Percentiles rank a stretch among this genome's conserved stretches.
phyloP scores from a whole-genome alignment of 2,888 invertebrate species.

The Callinectes sapidus region DNA sequence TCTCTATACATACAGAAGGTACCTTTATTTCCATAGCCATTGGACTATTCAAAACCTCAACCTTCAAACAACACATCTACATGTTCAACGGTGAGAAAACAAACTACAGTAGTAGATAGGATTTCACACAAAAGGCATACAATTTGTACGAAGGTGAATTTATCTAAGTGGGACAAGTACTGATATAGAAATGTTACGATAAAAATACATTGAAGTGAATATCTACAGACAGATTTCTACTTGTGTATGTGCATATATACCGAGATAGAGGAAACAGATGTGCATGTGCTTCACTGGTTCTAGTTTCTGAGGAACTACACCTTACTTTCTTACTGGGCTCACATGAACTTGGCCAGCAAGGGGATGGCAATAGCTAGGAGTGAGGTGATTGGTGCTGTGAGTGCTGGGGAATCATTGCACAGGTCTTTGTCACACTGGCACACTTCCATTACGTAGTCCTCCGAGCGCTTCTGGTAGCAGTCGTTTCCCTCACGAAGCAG shows the following conservation, averaged over 20 bases:
- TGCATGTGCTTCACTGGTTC: neutral
- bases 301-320: neutral
- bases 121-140: conserved; percentile 11
- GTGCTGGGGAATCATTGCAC: conserved; percentile 58
- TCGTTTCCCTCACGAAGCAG: conserved; percentile 58
- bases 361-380: conserved; percentile 43
- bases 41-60: neutral
- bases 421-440: conserved; percentile 67
- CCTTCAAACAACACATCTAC: neutral
- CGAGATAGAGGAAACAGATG: neutral
- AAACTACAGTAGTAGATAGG: neutral
- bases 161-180: neutral
- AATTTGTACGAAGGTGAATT: conserved; percentile 36
- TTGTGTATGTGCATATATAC: neutral
- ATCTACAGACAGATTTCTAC: conserved; percentile 4
- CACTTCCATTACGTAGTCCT: conserved; percentile 66
- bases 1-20: neutral
- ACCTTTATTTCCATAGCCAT: neutral
- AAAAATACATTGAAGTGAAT: neutral
- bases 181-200: neutral
- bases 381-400: conserved; percentile 37
- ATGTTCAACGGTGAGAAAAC: conserved; percentile 7
- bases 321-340: conserved; percentile 10
- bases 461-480: conserved; percentile 71
- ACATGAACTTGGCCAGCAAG: conserved; percentile 47